A percentile compares a stretch with the other conserved stretches of the same genome.
These are phyloP conservation scores for Nesospiza acunhae DNA, from an alignment of 2,113 vertebrate species.

Conservation along the genomic window DNA sequence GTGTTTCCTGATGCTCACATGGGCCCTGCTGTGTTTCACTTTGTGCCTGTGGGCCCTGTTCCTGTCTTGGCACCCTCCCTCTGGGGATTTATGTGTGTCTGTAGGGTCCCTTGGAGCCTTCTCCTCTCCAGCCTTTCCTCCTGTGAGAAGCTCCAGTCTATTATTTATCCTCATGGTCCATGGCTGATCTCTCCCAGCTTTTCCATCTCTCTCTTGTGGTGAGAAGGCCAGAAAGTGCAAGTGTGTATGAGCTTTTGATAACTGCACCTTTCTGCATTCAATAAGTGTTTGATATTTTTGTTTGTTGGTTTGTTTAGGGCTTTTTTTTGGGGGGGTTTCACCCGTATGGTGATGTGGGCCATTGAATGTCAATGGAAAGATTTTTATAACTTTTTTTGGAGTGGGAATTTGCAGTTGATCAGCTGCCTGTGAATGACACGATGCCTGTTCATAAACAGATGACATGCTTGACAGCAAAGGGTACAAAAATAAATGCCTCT, in stretches of 20 bases:
- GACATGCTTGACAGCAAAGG: neutral
- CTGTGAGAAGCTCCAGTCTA: neutral
- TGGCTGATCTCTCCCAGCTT: neutral
- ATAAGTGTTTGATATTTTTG: neutral
- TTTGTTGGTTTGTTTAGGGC: neutral
- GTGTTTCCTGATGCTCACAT: neutral
- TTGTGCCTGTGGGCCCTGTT: neutral
- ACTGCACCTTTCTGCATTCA: neutral
- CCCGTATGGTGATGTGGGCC: accelerated
- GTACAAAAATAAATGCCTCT: neutral
- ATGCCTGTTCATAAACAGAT: neutral
- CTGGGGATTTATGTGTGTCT: neutral
- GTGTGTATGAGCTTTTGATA: neutral
- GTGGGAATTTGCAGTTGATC: neutral
- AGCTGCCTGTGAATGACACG: neutral
- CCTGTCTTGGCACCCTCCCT: neutral
- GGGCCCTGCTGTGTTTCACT: neutral
- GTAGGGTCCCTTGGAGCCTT: neutral
- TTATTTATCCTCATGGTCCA: accelerated
- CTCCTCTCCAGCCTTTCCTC: neutral
- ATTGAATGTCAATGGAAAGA: neutral
- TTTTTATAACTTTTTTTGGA: neutral
- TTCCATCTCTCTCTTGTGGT: neutral
- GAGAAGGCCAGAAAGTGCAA: neutral
- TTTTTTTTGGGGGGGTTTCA: neutral